These are phyloP conservation scores for Pithys albifrons DNA, from an alignment of 2,113 vertebrate species.

Conservation along the genomic window DNA sequence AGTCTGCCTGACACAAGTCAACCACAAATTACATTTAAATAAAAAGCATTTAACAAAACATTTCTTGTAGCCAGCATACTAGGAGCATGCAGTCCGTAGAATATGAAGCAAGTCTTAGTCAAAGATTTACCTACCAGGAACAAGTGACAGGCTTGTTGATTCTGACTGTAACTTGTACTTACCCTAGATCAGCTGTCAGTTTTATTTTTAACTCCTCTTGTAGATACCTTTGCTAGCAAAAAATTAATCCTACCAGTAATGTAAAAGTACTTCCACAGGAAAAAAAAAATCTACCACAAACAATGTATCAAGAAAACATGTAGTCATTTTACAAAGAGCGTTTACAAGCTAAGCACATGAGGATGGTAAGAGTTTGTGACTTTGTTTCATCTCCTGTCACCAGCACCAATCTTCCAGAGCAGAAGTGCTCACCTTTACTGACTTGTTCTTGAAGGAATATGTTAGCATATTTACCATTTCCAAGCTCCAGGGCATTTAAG, in stretches of 20 bases:
- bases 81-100: conserved; percentile 76
- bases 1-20: conserved; percentile 44
- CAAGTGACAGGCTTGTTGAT: conserved; percentile 79
- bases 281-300: conserved; percentile 45
- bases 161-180: conserved; percentile 86
- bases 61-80: conserved; percentile 24
- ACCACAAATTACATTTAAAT: conserved; percentile 3
- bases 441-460: neutral
- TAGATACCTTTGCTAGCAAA: conserved; percentile 78
- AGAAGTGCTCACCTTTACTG: neutral
- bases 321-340: neutral
- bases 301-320: conserved; percentile 34
- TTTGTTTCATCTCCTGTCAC: neutral
- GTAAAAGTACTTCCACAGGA: conserved; percentile 51
- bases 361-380: neutral
- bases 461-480: neutral
- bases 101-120: conserved; percentile 63
- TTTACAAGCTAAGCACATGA: neutral
- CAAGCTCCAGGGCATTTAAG: neutral
- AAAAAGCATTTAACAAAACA: conserved; percentile 21
- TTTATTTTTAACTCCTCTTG: conserved; percentile 76
- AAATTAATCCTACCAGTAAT: conserved; percentile 76
- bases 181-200: conserved; percentile 79
- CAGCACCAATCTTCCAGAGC: neutral
- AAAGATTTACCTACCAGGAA: conserved; percentile 81